Evolutionary conservation across 2,888 invertebrate species (phyloP).

Genomic region (Chydorus sphaericus): DNA sequence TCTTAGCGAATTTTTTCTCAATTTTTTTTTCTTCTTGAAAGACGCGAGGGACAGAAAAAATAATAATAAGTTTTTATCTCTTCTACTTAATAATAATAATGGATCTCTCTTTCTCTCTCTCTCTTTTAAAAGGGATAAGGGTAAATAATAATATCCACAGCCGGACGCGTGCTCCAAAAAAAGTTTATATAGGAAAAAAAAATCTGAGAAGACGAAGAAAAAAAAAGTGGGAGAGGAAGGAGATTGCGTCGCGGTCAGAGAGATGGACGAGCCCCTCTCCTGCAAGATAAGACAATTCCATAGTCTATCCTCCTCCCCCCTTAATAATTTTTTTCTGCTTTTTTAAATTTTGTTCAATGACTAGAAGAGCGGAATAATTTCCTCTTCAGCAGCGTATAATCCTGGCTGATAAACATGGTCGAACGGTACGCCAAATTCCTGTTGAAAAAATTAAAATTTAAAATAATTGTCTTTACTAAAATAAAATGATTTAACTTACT

Average conservation of each 20-base stretch:
- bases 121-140: no score
- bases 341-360: not conserved
- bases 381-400: constrained; percentile 78
- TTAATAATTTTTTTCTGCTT: not conserved
- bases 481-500: constrained; percentile 43
- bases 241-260: not conserved
- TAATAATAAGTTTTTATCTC: no score
- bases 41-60: no score
- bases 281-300: not conserved
- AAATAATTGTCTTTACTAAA: constrained; percentile 7
- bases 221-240: no score
- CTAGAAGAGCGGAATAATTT: constrained; percentile 56
- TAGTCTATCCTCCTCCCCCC: not conserved
- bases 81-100: no score
- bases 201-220: no score
- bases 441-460: constrained; percentile 26
- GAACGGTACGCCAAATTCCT: constrained; percentile 74
- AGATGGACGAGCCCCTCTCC: not conserved
- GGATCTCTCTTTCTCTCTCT: no score
- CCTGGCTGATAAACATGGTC: constrained; percentile 75
- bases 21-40: no score
- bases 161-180: no score
- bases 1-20: no score
- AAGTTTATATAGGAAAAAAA: no score
- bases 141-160: no score